Evolutionary conservation across 2,888 invertebrate genomes (phyloP).

Genomic region (Cerceris ruficornis): DNA sequence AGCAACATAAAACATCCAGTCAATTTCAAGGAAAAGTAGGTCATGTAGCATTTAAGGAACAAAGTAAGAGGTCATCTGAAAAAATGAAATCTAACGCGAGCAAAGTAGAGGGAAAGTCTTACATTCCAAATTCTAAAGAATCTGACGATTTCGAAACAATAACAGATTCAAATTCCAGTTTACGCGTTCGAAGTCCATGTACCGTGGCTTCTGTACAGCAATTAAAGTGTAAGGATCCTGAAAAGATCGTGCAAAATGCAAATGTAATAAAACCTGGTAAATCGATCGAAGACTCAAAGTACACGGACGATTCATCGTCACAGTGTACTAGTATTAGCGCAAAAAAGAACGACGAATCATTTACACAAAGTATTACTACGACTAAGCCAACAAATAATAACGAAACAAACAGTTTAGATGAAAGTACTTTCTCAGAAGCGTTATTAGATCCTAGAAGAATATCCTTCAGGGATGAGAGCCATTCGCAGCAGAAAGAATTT

Average conservation of each 20-base stretch:
- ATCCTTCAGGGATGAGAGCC: slow-evolving; percentile 76
- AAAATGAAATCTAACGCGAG: slow-evolving; percentile 67
- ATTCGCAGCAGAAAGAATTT: slow-evolving; percentile 76
- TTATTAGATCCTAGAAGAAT: slow-evolving; percentile 76
- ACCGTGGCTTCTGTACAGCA: slow-evolving; percentile 48
- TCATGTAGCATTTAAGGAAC: slow-evolving; percentile 56
- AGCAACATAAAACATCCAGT: slow-evolving; percentile 48
- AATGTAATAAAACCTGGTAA: slow-evolving; percentile 50
- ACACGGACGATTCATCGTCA: slow-evolving; percentile 47
- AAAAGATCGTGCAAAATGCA: slow-evolving; percentile 51
- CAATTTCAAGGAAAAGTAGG: slow-evolving; percentile 55
- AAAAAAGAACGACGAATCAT: slow-evolving; percentile 52
- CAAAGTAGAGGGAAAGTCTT: slow-evolving; percentile 67
- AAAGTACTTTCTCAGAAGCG: slow-evolving; percentile 66
- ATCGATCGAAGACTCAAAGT: slow-evolving; percentile 56
- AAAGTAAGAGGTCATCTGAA: slow-evolving; percentile 66
- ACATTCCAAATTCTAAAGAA: slow-evolving; percentile 65
- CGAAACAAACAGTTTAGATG: slow-evolving; percentile 63
- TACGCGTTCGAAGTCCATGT: slow-evolving; percentile 58
- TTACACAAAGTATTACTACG: slow-evolving; percentile 37
- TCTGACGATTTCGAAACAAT: slow-evolving; percentile 70
- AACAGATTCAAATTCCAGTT: slow-evolving; percentile 63
- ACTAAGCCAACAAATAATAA: slow-evolving; percentile 52
- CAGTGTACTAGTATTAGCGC: slow-evolving; percentile 41
- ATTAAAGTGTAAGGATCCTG: slow-evolving; percentile 64